Conservation (phyloP, 2,113 vertebrate species). For the Martes martes region DNA sequence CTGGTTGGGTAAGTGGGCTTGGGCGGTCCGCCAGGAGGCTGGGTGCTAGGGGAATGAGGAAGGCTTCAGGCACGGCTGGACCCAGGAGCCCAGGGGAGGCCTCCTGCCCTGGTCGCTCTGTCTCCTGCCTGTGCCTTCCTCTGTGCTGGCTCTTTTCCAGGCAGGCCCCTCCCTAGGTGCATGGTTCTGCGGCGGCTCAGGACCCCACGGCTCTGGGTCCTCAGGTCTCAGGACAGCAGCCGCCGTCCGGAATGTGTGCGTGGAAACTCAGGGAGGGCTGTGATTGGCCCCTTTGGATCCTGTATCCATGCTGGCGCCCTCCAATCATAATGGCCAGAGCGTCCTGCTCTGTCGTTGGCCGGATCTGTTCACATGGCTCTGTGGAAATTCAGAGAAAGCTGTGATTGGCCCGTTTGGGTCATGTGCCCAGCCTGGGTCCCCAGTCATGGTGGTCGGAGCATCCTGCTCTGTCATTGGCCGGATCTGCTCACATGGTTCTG, state of each 20-base stretch:
- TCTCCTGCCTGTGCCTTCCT: neutral
- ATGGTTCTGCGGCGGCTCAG: neutral
- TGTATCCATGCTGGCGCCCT: neutral
- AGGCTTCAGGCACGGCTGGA: neutral
- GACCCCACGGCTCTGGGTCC: neutral
- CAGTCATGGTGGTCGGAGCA: neutral
- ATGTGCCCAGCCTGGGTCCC: neutral
- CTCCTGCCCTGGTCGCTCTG: neutral
- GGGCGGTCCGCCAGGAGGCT: fast-evolving
- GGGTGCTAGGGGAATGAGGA: neutral
- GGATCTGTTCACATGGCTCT: neutral
- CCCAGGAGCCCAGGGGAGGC: neutral
- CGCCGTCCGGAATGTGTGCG: neutral
- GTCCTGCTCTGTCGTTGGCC: neutral
- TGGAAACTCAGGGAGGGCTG: neutral
- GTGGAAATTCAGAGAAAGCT: neutral
- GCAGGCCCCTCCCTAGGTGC: neutral
- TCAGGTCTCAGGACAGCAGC: neutral
- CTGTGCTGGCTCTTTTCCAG: neutral
- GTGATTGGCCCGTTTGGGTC: neutral
- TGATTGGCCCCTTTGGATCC: neutral
- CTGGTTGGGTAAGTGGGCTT: fast-evolving
- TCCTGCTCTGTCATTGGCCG: neutral
- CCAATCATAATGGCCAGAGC: neutral
- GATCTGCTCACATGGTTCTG: neutral